Conservation (phyloP, 2,797 vertebrate genomes). For the Betta splendens region DNA sequence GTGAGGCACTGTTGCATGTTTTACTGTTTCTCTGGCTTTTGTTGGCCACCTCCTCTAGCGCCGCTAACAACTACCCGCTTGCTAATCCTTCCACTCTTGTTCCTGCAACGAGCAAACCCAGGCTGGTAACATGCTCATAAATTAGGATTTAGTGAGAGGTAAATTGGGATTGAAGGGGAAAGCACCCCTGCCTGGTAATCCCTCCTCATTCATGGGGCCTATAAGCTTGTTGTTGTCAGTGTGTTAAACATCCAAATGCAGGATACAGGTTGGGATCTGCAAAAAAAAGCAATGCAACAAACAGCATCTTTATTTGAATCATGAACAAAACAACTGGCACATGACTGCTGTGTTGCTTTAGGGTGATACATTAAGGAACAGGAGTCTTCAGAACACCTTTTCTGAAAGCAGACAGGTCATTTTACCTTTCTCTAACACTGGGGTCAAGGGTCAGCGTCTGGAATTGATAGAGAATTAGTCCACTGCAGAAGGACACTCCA, state of each 20-base stretch:
- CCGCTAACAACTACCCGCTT: constrained; percentile 74
- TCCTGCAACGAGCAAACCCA: constrained; percentile 72
- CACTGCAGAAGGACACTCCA: constrained; percentile 47
- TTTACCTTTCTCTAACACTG: not conserved
- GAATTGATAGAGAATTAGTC: constrained; percentile 8
- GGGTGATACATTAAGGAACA: too few species aligned
- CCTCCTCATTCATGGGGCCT: constrained; percentile 27
- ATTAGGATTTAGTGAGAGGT: constrained; percentile 69
- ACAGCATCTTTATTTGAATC: too few species aligned
- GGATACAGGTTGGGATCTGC: constrained; percentile 22
- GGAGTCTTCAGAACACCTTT: not conserved
- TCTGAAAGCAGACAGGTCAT: not conserved
- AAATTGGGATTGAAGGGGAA: constrained; percentile 71
- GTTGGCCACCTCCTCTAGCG: constrained; percentile 61
- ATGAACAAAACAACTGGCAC: too few species aligned
- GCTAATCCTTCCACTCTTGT: constrained; percentile 74
- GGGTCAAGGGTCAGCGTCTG: constrained; percentile 32
- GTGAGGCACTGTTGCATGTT: constrained; percentile 32
- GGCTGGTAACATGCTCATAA: constrained; percentile 74
- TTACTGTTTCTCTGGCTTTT: constrained; percentile 52
- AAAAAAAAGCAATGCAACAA: constrained; percentile 1
- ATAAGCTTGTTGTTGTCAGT: constrained; percentile 48
- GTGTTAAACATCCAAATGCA: constrained; percentile 42
- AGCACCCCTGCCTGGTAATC: constrained; percentile 57
- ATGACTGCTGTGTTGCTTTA: not conserved